Conservation (phyloP, 2,797 vertebrate species). For the Mormyrus hasselquistii region DNA sequence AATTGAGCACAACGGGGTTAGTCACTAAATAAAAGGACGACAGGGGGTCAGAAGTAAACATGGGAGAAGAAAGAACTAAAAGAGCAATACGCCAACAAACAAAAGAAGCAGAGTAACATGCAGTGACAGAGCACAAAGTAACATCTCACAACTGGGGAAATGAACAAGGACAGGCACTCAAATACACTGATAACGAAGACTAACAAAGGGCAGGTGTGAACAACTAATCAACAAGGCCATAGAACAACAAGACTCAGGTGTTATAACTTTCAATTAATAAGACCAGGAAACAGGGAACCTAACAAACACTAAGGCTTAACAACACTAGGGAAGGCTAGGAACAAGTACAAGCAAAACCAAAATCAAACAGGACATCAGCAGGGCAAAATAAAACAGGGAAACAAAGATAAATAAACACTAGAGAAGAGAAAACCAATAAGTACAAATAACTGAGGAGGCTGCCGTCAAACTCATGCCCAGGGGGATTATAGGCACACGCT, state of each 20-base stretch:
- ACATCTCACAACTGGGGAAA: background rate
- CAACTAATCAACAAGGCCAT: background rate
- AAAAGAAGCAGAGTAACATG: background rate
- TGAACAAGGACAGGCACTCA: background rate
- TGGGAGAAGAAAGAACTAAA: background rate
- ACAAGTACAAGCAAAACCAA: background rate
- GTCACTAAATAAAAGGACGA: background rate
- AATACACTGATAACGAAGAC: background rate
- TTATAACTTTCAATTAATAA: background rate
- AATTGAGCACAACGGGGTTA: background rate
- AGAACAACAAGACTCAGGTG: background rate
- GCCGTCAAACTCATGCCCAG: background rate
- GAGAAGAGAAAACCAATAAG: background rate
- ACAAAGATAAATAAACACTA: background rate
- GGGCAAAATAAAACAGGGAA: background rate
- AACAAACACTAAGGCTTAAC: background rate
- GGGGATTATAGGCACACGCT: background rate
- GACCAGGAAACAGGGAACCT: background rate
- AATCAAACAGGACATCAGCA: background rate
- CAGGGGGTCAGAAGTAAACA: background rate
- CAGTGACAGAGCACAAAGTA: background rate
- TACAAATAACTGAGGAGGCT: background rate
- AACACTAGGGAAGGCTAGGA: background rate
- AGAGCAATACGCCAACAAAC: background rate
- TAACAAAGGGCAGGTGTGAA: background rate